Base-by-base conservation (phyloP, 2,888 invertebrate genomes). In the Acleris holmiana region DNA sequence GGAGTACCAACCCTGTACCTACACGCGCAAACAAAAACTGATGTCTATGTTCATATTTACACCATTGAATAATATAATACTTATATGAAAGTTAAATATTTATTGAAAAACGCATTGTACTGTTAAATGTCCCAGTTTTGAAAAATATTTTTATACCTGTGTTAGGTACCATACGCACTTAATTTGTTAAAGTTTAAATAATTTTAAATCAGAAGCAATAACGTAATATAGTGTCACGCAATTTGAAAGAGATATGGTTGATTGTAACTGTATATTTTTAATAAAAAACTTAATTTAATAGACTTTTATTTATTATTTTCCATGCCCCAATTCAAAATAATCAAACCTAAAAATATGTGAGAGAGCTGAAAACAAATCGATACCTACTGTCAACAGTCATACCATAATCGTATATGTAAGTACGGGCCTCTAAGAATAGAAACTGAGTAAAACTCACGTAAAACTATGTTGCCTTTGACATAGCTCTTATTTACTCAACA, bases 191-290 rank as follows among this genome's bases (percentile, higher is more conserved):
- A 53, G 53, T 66, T 61, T 62, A 57, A 58, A 64, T 59, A 54
- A 41, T 66, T 61, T 66, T 44, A 66, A 57, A 54, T 53, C 29
- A 7, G 15, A 66, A 66, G 66, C 66, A 66, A 66, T 66, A 62
- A 58, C 58, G 53, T 57, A 55, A 41, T n/a, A 53, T 56, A 61
- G 44, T 19, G 58, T 48, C 57, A 54, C 53, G 57, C 10, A 40
- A 21, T 23, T 10, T 40, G 17, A 48, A 51, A 44, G n/a, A 17
- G 58, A 49, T 29, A 66, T 57, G 66, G 62, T 29, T 48, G 49
- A 58, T 56, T 66, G 56, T 57, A 57, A 62, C 54, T 58, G 61
- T 66, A 66, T 66, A 62, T 66, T 66, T 66, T 66, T 66, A 62
- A 62, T 62, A 62, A 62, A 66, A 66, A 55, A 63, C 41, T 44